Evolutionary conservation across 2,888 invertebrate species (phyloP), one percentile per base, ranked within the genome.

Genomic region (Acholoe squamosa): DNA sequence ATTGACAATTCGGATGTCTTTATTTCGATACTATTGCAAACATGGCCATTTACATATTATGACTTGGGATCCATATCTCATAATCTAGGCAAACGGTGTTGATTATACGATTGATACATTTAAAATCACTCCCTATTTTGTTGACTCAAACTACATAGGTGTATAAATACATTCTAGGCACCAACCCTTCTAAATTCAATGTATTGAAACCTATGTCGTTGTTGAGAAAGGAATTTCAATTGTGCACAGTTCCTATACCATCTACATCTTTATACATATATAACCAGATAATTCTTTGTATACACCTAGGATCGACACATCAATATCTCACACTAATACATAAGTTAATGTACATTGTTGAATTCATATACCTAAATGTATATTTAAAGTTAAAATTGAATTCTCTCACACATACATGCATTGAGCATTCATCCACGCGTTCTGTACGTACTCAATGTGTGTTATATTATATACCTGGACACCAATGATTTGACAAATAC

Each of bases 291-390:
- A 28, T 31, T 76, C 31, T 76, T 10, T 31, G 31, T 31, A 16
- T 34, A 14, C n/a, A 76, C 16, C 80, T 34, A 34, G 34, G 34
- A 80, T 80, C 80, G 34, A 80, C 80, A 80, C 80, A 16, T n/a
- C 33, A 31, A 31, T 76, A 31, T 25, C 28, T 80, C 25, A 80
- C 22, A 10, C 80, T 80, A 80, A 43, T 16, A 80, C 34, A 80
- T 80, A 80, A 80, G 33, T 80, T 80, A 80, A 80, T 43, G 80
- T 43, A 80, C 80, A 80, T 80, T 43, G 43, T 43, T 80, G 80
- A 80, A 22, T 80, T 80, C 16, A 76, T 76, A 25, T 76, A 31
- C 31, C 14, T 76, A 16, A 14, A 80, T 43, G 33, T 33, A 80
- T 33, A 43, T 19, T 80, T 16, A 33, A 43, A 43, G 80, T 76